Base-by-base conservation (phyloP, 2,888 invertebrate species). In the Cataglyphis albicans region DNA sequence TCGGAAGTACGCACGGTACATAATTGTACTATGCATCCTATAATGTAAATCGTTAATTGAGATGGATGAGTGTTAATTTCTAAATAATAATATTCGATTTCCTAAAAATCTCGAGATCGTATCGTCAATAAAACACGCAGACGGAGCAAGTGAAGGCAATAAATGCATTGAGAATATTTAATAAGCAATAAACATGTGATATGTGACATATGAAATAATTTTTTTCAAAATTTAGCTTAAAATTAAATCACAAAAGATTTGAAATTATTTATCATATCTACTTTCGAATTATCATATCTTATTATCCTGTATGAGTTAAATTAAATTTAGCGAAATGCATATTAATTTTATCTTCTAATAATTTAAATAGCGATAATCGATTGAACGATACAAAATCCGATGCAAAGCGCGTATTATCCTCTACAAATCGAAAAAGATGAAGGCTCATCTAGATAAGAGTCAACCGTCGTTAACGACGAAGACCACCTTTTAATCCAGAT, bases 101-200 rank as follows among this genome's bases (percentile, higher is more conserved):
- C 21, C 6, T 32, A 44, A 80, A 59, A 70, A 48, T 44, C 7
- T 44, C 35, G 70, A 44, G 25, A 48, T 55, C 25, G 44, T 32
- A 59, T 44, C 80, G 63, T 35, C 57, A 52, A 85, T 83, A 70
- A 83, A 85, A 83, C 57, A 35, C 67, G 38, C 65, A 61, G 25
- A 41, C 44, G 4, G 10, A 57, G 38, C 59, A 35, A 35, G 25
- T 41, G 48, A 67, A 59, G 68, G 73, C 52, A 41, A 48, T 61
- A 2, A 10, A n/a, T 57, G 41, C 65, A 82, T 78, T 35, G 68
- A 80, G 75, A 87, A 67, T 41, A 86, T 86, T 76, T 78, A 70
- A 75, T 68, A 4, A 44, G 67, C 15, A 41, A 81, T 48, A 63
- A 64, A 67, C 38, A 57, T 83, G 18, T 18, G 5, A 12, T n/a